Base-by-base conservation (phyloP, 2,888 invertebrate species). In the Drosophila helvetica region DNA sequence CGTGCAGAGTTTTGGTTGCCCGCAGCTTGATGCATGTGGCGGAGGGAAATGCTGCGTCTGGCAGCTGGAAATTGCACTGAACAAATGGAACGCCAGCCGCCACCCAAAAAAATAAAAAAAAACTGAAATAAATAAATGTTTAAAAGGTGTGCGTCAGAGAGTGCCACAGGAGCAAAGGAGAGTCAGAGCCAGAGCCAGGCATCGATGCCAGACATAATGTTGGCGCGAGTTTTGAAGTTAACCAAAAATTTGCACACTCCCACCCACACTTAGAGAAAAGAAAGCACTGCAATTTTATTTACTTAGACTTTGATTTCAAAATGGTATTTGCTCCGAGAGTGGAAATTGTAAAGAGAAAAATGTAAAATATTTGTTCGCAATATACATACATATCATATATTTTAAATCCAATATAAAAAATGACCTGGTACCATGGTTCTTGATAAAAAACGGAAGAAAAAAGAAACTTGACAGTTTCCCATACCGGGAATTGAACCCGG, bases 181-280 rank as follows among this genome's bases (percentile, higher is more conserved):
- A 15, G 38, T 48, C 17, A 12, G 22, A n/a, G 17, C 17, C 30
- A 25, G 30, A 17, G 38, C 58, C 52, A n/a, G 48, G 46, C 73
- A 59, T 55, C 64, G 58, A 73, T 50, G 65, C 59, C 66, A 66
- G 70, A 66, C 75, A 75, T 88, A 80, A 83, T 83, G 69, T 75
- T 84, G 25, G 86, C 88, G 77, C 75, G 86, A 83, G 75, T 86
- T 38, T 86, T 80, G 78, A 78, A 83, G 88, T 75, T 88, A 80
- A 88, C 74, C 59, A 81, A 88, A 88, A 88, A 83, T 87, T 75
- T 81, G 72, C 88, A 78, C 79, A 78, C 76, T 61, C 67, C 52
- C 68, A 71, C 46, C 63, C 68, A 12, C 46, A 19, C 27, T 51
- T 46, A 17, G 50, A 38, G 4, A 42, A 17, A 22, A n/a, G n/a